Evolutionary conservation across 2,113 vertebrate genomes (phyloP).

Genomic region (Oreotragus oreotragus): DNA sequence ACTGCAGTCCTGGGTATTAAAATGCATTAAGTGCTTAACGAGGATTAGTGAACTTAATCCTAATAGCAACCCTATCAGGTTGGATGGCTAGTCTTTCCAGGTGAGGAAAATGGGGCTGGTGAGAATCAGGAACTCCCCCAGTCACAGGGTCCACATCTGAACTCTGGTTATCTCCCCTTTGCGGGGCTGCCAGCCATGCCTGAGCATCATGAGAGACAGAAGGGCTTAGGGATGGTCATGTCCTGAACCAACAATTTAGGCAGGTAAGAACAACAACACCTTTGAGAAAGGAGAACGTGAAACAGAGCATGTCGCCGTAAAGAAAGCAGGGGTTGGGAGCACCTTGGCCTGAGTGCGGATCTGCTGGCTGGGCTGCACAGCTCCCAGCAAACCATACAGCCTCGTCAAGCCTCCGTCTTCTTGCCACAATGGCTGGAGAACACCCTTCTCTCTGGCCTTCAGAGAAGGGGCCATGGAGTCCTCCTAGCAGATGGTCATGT

Average conservation of each 20-base stretch:
- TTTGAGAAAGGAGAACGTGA: background rate
- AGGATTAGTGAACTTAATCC: background rate
- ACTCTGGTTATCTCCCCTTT: background rate
- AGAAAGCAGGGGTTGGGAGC: background rate
- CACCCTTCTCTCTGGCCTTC: background rate
- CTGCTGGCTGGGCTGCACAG: background rate
- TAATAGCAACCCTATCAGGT: background rate
- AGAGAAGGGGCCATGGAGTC: background rate
- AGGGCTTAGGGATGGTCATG: background rate
- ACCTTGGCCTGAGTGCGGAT: background rate
- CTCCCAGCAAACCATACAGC: background rate
- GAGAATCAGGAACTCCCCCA: fast-evolving
- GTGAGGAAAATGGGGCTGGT: background rate
- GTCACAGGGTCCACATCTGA: background rate
- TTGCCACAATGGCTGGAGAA: background rate
- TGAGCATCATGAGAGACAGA: background rate
- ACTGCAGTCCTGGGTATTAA: background rate
- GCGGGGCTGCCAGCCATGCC: background rate
- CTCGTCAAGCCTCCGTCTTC: background rate
- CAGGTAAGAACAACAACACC: background rate
- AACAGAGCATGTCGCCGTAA: background rate
- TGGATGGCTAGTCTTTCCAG: background rate
- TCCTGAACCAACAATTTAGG: background rate
- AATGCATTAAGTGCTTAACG: background rate
- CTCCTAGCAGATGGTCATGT: background rate